Evolutionary conservation across 2,888 invertebrate genomes (phyloP), one percentile per base, ranked within the genome.

Genomic region (Furcula furcula): DNA sequence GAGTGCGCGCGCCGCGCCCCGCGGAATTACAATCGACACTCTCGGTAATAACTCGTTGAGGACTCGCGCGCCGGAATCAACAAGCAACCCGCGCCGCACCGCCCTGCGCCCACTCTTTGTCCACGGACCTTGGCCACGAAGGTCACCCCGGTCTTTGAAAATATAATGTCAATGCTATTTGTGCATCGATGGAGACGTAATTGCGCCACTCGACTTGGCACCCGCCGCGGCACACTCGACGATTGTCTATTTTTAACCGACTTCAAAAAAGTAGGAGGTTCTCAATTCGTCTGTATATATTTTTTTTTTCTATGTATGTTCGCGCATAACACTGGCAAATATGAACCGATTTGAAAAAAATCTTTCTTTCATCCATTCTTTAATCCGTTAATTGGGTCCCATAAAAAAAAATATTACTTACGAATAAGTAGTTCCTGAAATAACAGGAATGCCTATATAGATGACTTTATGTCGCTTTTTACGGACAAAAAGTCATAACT

Each of bases 41-140:
- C 65, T 52, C 63, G 66, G 74, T 62, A 66, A 76, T 77, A 77
- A 77, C 77, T 77, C 71, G 66, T 62, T 55, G 63, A 62, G 55
- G 46, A 44, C 36, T 41, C 53, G 49, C 53, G 55, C 57, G 46
- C 27, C 41, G 48, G 76, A 71, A 76, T 76, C 61, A 34, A 61
- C 61, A 75, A 76, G 57, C 61, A 66, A 68, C 37, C 9, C 15
- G 27, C 19, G 13, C 25, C 36, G 6, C 7, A 28, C 28, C 33
- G 21, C 9, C 2, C n/a, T 20, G 4, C 22, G 9, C 16, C 29
- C 31, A 22, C 33, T 32, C 29, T 34, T 23, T 26, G 36, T 27
- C 26, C 29, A 11, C 31, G 36, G 38, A 31, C 52, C 44, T 55
- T 47, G 39, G 31, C 4, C 12, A 0, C 32, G 41, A 46, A 55